A percentile compares a stretch with the other conserved stretches of the same genome.
These are phyloP conservation scores for Chelonia mydas DNA, from an alignment of 2,797 vertebrate genomes.

Conservation along the genomic window DNA sequence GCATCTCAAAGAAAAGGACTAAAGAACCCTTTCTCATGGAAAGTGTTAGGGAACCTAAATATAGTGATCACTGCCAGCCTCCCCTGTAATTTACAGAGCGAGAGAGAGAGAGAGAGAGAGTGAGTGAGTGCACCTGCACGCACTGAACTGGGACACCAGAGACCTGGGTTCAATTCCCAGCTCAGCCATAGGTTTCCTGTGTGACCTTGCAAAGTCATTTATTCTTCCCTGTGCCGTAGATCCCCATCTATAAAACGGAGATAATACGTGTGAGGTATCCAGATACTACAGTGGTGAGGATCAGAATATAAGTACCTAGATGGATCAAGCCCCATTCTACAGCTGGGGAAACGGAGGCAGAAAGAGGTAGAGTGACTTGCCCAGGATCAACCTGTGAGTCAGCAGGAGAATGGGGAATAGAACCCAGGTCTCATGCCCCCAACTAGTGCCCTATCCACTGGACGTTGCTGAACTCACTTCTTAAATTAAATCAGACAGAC, in stretches of 20 bases:
- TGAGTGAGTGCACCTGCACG: accelerated
- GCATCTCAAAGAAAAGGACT: not conserved
- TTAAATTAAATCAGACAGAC: not conserved
- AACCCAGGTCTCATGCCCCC: accelerated
- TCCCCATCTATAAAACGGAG: not conserved
- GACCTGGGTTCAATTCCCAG: not conserved
- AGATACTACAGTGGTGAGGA: not conserved
- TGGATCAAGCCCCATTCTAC: not conserved
- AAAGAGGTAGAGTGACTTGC: accelerated
- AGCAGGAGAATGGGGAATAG: accelerated
- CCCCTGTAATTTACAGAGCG: accelerated
- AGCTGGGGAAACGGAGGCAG: accelerated
- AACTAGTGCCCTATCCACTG: not conserved
- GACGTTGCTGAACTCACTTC: accelerated
- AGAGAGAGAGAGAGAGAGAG: not conserved
- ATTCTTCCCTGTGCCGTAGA: accelerated
- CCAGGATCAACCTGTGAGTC: not conserved
- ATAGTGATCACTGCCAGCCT: not conserved
- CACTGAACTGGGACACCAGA: not conserved
- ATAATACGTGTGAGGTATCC: not conserved
- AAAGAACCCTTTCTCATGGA: not conserved
- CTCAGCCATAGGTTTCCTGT: not conserved
- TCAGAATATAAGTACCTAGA: not conserved
- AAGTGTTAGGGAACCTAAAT: not conserved
- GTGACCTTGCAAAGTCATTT: accelerated